These are phyloP conservation scores for Tanaodytes sp. DNA, from an alignment of 2,888 invertebrate genomes.

Conservation along the genomic window DNA sequence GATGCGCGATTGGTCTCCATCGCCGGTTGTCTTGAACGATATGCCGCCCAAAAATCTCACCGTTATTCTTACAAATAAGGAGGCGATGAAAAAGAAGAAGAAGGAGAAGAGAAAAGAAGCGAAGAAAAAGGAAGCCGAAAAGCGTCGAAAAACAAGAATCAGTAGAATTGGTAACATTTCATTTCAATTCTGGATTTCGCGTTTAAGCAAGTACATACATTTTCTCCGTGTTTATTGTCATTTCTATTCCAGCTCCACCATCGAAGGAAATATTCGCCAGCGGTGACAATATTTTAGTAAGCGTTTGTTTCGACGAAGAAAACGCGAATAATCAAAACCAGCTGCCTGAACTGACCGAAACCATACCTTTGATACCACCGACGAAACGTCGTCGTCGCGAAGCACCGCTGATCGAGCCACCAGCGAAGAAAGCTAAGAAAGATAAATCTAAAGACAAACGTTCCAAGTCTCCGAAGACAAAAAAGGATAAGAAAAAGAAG, in stretches of 20 bases:
- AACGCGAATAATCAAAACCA: slow-evolving; percentile 62
- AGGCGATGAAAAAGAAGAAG: slow-evolving; percentile 73
- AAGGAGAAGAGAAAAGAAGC: slow-evolving; percentile 74
- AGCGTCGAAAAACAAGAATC: slow-evolving; percentile 71
- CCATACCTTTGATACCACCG: slow-evolving; percentile 66
- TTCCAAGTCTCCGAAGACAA: slow-evolving; percentile 65
- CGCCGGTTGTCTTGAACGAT: slow-evolving; percentile 71
- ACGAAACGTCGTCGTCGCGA: slow-evolving; percentile 73
- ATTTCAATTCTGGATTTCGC: too few species aligned
- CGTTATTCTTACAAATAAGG: slow-evolving; percentile 77
- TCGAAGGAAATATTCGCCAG: slow-evolving; percentile 94
- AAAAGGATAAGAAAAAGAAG: slow-evolving; percentile 71
- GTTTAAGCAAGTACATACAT: too few species aligned
- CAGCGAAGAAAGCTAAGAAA: slow-evolving; percentile 71
- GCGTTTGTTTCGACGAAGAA: slow-evolving; percentile 89
- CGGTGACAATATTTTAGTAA: slow-evolving; percentile 93
- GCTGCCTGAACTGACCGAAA: slow-evolving; percentile 65
- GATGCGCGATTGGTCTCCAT: slow-evolving; percentile 77
- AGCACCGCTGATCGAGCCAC: slow-evolving; percentile 62
- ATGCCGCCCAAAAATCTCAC: slow-evolving; percentile 76
- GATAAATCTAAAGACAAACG: slow-evolving; percentile 70
- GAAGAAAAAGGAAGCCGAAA: slow-evolving; percentile 70
- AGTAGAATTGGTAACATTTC: slow-evolving; percentile 73
- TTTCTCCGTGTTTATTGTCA: slow-evolving; percentile 14
- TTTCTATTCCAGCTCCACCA: slow-evolving; percentile 74